Percentiles rank a stretch among this genome's conserved stretches.
These are phyloP conservation scores for Etheostoma nigrum DNA, from an alignment of 2,797 vertebrate species.

Conservation along the genomic window DNA sequence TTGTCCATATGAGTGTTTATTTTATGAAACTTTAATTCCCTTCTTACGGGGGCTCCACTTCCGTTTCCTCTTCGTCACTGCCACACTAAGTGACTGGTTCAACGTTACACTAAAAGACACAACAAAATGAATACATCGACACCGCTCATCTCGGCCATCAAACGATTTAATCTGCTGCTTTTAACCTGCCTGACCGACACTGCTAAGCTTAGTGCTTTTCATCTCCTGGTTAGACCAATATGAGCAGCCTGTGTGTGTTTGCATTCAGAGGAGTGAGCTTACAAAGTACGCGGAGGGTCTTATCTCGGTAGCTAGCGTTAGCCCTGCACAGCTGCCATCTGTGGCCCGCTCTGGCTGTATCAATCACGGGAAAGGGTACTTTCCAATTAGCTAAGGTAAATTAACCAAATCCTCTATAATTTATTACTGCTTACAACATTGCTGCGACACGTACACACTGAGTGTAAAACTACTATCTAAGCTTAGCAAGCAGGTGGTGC, in stretches of 20 bases:
- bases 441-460: neutral
- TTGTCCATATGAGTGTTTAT: neutral
- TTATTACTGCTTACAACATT: neutral
- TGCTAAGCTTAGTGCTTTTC: neutral
- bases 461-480: neutral
- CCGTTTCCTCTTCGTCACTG: constrained; percentile 65
- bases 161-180: neutral
- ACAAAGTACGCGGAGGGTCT: constrained; percentile 58
- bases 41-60: constrained; percentile 34
- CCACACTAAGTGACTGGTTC: constrained; percentile 16
- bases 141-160: neutral
- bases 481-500: constrained; percentile 1
- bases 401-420: neutral
- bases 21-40: neutral
- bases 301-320: constrained; percentile 62
- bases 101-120: neutral
- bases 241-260: constrained; percentile 45
- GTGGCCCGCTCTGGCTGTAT: constrained; percentile 34
- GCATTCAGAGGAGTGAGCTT: constrained; percentile 24
- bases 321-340: constrained; percentile 46
- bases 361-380: constrained; percentile 19
- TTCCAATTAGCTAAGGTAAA: constrained; percentile 52
- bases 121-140: constrained; percentile 24
- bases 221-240: constrained; percentile 9
- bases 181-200: neutral